A percentile compares a stretch with the other conserved stretches of the same genome.
Conservation (phyloP, 2,888 invertebrate species). For the Stegophylla sp. region DNA sequence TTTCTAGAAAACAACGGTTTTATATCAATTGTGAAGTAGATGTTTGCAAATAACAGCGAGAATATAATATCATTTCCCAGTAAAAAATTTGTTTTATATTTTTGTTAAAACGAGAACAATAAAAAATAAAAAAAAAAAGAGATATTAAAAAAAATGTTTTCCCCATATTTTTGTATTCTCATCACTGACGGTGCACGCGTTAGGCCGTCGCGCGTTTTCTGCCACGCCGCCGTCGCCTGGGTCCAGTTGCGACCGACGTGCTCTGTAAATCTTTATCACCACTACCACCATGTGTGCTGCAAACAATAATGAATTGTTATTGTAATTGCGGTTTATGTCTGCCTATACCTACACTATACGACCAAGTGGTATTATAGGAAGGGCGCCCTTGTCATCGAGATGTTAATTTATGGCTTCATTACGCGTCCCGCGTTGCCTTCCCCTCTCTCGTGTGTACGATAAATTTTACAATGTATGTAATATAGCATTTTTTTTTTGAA, state of each 20-base stretch:
- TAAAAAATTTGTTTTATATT: no score
- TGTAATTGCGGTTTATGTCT: constrained; percentile 44
- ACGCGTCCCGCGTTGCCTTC: constrained; percentile 5
- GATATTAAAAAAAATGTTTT: no score
- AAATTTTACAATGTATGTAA: constrained; percentile 49
- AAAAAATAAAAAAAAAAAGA: no score
- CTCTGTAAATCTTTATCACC: constrained; percentile 29
- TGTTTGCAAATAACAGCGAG: no score
- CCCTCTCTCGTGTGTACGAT: constrained; percentile 18
- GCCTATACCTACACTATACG: not conserved
- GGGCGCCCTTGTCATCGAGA: constrained; percentile 40
- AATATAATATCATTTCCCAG: no score
- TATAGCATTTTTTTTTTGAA: constrained; percentile 57
- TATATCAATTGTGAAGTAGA: no score
- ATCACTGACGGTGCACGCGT: no score
- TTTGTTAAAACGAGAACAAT: no score
- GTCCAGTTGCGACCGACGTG: constrained; percentile 20
- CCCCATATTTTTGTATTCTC: no score
- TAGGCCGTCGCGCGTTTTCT: no score
- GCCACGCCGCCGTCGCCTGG: not conserved
- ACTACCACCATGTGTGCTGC: no score
- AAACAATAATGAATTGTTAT: constrained; percentile 56
- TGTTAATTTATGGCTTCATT: constrained; percentile 58
- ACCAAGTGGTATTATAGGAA: not conserved
- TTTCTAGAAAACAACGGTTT: no score